phyloP scores from a whole-genome alignment of 2,888 invertebrate genomes.

The Thereva nobilitata region DNA sequence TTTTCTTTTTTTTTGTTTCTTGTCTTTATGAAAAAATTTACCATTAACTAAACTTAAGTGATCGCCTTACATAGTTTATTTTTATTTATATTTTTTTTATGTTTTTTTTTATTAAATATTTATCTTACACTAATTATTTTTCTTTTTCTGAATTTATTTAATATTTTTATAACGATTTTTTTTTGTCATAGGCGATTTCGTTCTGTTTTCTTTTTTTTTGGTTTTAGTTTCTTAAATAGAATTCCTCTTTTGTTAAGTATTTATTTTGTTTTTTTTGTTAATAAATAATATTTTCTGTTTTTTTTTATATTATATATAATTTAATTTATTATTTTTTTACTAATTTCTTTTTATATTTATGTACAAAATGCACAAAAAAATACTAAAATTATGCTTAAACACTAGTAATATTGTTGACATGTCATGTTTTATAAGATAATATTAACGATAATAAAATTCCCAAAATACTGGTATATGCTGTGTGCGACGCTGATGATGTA shows the following conservation, averaged over 20 bases:
- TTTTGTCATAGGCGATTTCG: too few relatives aligned
- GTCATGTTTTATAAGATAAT: slow-evolving; percentile 42
- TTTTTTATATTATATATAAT: neutral
- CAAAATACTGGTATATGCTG: slow-evolving; percentile 40
- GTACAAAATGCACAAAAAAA: slow-evolving; percentile 25
- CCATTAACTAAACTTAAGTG: slow-evolving; percentile 11
- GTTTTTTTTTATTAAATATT: neutral
- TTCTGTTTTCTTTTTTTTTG: too few relatives aligned
- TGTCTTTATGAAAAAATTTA: slow-evolving; percentile 11
- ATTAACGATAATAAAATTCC: slow-evolving; percentile 42
- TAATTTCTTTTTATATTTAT: slow-evolving; percentile 9
- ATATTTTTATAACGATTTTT: too few relatives aligned
- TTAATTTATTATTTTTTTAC: neutral
- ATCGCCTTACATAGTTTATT: slow-evolving; percentile 3
- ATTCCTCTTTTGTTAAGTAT: too few relatives aligned
- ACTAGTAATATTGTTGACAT: slow-evolving; percentile 43
- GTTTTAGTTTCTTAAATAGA: too few relatives aligned
- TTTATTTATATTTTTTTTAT: neutral
- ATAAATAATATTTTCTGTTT: neutral
- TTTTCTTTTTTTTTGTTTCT: slow-evolving; percentile 2
- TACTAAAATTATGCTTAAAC: slow-evolving; percentile 22
- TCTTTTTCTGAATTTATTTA: slow-evolving; percentile 5
- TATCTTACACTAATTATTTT: neutral
- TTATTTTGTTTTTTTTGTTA: too few relatives aligned
- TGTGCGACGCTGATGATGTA: slow-evolving; percentile 52